Base-by-base conservation (phyloP, 2,888 invertebrate genomes). In the Eupithecia insigniata region DNA sequence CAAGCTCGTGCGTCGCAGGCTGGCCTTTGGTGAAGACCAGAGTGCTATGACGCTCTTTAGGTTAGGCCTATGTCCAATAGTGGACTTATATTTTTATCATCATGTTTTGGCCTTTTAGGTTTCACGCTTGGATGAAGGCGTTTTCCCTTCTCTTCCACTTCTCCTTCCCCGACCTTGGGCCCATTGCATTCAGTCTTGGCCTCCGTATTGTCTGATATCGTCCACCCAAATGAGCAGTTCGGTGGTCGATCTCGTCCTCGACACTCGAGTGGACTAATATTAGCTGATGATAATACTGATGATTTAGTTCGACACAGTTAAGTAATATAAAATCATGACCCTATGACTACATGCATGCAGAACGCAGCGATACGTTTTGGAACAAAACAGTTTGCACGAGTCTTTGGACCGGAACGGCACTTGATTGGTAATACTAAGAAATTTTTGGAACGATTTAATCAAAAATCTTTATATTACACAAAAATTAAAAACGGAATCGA, bases 231-330 rank as follows among this genome's bases (percentile, higher is more conserved):
- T n/a, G n/a, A n/a, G n/a, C n/a, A n/a, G n/a, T n/a, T n/a, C n/a
- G n/a, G n/a, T n/a, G n/a, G n/a, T n/a, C n/a, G n/a, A n/a, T n/a
- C n/a, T n/a, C n/a, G n/a, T n/a, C n/a, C n/a, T n/a, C n/a, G n/a
- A n/a, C n/a, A n/a, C n/a, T n/a, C n/a, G n/a, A n/a, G n/a, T n/a
- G n/a, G n/a, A 46, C 18, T 46, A 51, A 1, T 39, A 8, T 8
- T n/a, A 8, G 46, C 8, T 46, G 22, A 10, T 51, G 51, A 51
- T 22, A 22, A 46, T 43, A 18, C 8, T 51, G 8, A 22, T 26
- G 46, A 46, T 46, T n/a, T 46, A n/a, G n/a, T 46, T 46, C 46
- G n/a, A 46, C 46, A 46, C 46, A 46, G 46, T 46, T n/a, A 8
- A n/a, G 46, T 46, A 55, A 55, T 26, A 26, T 22, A 26, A 14